phyloP scores from a whole-genome alignment of 2,888 invertebrate species.

The Oegoconia quadripuncta region DNA sequence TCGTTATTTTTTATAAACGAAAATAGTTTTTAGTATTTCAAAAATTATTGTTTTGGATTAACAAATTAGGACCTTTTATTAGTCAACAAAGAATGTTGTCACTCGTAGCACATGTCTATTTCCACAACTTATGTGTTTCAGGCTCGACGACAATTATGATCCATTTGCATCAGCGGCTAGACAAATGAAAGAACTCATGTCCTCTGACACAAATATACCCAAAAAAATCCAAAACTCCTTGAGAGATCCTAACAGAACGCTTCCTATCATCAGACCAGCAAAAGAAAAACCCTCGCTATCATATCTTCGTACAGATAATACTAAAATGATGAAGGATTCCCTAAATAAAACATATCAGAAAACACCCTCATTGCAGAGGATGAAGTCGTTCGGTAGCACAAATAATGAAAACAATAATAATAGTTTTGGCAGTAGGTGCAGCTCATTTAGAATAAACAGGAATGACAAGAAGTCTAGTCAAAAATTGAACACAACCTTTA shows the following conservation, averaged over 20 bases:
- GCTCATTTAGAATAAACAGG: slow-evolving; percentile 67
- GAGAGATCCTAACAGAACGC: slow-evolving; percentile 65
- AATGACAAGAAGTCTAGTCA: slow-evolving; percentile 67
- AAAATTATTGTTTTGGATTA: no score
- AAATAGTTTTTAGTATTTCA: no score
- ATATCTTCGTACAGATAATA: slow-evolving; percentile 52
- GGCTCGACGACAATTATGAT: slow-evolving; percentile 82
- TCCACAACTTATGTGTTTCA: slow-evolving; percentile 29
- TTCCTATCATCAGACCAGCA: slow-evolving; percentile 59
- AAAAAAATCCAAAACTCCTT: slow-evolving; percentile 60
- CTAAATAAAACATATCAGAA: slow-evolving; percentile 76
- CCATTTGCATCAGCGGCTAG: slow-evolving; percentile 89
- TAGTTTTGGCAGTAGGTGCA: slow-evolving; percentile 63
- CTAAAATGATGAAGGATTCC: slow-evolving; percentile 72
- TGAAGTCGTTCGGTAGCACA: slow-evolving; percentile 72
- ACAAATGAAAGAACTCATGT: slow-evolving; percentile 89
- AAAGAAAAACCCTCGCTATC: slow-evolving; percentile 57
- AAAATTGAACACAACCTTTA: slow-evolving; percentile 68
- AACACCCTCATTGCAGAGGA: slow-evolving; percentile 69
- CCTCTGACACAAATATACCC: slow-evolving; percentile 80
- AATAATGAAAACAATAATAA: slow-evolving; percentile 55
- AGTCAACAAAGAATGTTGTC: no score
- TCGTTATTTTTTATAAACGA: no score
- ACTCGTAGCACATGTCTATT: neutral
- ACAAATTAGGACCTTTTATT: no score